These are phyloP conservation scores for Athripsodes cinereus DNA, from an alignment of 2,888 invertebrate species.

Conservation along the genomic window DNA sequence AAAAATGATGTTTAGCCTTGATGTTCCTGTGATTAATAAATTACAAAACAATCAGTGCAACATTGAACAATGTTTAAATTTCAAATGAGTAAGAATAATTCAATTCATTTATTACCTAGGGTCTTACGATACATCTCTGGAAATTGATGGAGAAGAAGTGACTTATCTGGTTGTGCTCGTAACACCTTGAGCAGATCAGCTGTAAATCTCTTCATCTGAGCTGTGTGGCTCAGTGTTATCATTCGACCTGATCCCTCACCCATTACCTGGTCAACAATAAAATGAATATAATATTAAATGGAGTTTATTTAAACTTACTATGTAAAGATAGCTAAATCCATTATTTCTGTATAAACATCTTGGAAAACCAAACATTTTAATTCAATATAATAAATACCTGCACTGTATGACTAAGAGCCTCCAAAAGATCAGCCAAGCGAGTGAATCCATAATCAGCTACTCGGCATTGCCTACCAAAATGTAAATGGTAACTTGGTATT, in stretches of 20 bases:
- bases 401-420: slow-evolving; percentile 79
- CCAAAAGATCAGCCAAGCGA: slow-evolving; percentile 83
- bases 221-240: slow-evolving; percentile 81
- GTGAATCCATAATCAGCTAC: slow-evolving; percentile 97
- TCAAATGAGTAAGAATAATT: too few relatives aligned
- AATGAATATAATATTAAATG: too few relatives aligned
- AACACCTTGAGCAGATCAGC: slow-evolving; percentile 83
- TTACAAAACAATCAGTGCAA: too few relatives aligned
- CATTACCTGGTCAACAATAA: slow-evolving; percentile 57
- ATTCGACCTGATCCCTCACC: slow-evolving; percentile 84
- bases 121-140: slow-evolving; percentile 60
- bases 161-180: slow-evolving; percentile 74
- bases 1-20: too few relatives aligned
- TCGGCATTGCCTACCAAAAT: slow-evolving; percentile 91
- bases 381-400: slow-evolving; percentile 64
- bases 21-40: too few relatives aligned
- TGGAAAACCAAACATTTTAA: too few relatives aligned
- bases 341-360: too few relatives aligned
- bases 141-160: slow-evolving; percentile 64
- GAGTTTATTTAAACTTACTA: too few relatives aligned
- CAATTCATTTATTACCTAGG: too few relatives aligned
- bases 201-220: slow-evolving; percentile 86
- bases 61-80: too few relatives aligned
- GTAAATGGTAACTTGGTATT: slow-evolving; percentile 94
- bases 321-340: too few relatives aligned